These are phyloP conservation scores for Sphaerodactylus townsendi DNA, from an alignment of 2,113 vertebrate species.

Conservation along the genomic window DNA sequence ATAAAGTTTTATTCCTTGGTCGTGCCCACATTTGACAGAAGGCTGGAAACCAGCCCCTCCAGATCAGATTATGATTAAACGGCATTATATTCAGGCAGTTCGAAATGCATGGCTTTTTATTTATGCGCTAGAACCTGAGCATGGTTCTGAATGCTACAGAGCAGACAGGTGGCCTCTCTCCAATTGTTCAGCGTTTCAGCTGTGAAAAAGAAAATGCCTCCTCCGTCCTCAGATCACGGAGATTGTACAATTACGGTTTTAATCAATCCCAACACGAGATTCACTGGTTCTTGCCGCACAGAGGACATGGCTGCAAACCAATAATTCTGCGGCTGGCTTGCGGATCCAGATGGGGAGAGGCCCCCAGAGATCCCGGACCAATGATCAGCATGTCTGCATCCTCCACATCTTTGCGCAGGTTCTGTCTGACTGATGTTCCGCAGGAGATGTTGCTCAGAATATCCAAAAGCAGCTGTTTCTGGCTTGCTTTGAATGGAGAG, in stretches of 20 bases:
- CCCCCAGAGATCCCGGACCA: slow-evolving; percentile 25
- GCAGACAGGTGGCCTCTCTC: slow-evolving; percentile 56
- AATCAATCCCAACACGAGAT: slow-evolving; percentile 59
- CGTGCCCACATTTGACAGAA: background rate
- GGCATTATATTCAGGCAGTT: slow-evolving; percentile 31
- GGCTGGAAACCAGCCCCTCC: background rate
- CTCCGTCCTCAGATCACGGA: slow-evolving; percentile 56
- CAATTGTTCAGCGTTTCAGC: slow-evolving; percentile 51
- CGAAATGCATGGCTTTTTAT: slow-evolving; percentile 57
- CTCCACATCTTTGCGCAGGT: slow-evolving; percentile 15
- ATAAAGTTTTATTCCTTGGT: background rate
- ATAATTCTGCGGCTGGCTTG: slow-evolving; percentile 57
- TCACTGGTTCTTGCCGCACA: slow-evolving; percentile 49
- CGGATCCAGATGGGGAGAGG: slow-evolving; percentile 35
- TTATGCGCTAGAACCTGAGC: slow-evolving; percentile 58
- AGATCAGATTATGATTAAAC: slow-evolving; percentile 19
- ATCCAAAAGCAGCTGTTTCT: slow-evolving; percentile 2
- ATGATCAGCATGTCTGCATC: slow-evolving; percentile 29
- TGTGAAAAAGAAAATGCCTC: slow-evolving; percentile 67
- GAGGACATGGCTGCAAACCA: slow-evolving; percentile 49
- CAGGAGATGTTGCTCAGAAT: background rate
- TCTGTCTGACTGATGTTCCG: background rate
- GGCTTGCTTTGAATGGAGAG: background rate
- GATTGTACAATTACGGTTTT: slow-evolving; percentile 64
- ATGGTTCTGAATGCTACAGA: slow-evolving; percentile 49